Conservation (phyloP, 2,113 vertebrate species). For the Tenebrosternarchus preto region DNA sequence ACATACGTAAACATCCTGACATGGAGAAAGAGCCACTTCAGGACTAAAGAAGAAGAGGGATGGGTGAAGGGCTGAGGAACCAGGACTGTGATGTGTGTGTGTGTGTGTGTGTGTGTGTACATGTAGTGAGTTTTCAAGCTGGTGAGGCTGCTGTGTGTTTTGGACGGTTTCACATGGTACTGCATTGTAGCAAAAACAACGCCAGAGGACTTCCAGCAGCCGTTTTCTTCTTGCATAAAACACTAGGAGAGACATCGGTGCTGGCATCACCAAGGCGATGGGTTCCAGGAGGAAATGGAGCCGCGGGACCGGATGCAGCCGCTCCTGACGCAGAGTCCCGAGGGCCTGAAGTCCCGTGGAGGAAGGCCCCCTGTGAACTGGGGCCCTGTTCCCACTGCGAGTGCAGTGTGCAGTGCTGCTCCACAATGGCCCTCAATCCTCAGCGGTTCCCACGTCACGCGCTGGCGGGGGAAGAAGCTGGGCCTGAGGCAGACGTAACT, state of each 20-base stretch:
- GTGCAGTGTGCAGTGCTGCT: conserved; percentile 5
- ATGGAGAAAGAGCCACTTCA: conserved; percentile 40
- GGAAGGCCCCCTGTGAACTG: not conserved
- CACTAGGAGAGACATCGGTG: conserved; percentile 8
- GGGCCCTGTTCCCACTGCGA: not conserved
- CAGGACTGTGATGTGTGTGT: conserved; percentile 5
- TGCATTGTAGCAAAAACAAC: conserved; percentile 37
- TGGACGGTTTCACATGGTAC: conserved; percentile 38
- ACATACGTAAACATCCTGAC: conserved; percentile 48
- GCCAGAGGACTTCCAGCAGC: conserved; percentile 42
- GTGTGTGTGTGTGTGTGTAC: conserved; percentile 7
- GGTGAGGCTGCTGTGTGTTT: conserved; percentile 60
- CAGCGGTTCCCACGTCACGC: conserved; percentile 23
- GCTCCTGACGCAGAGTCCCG: not conserved
- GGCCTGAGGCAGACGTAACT: conserved; percentile 2
- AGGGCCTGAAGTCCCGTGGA: conserved; percentile 8
- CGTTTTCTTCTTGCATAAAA: conserved; percentile 35
- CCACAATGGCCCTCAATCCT: conserved; percentile 6
- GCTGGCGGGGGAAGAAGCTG: not conserved
- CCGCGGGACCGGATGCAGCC: not conserved
- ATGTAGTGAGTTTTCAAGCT: conserved; percentile 63
- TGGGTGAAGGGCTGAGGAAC: conserved; percentile 10
- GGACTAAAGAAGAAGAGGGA: conserved; percentile 45
- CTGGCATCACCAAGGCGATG: conserved; percentile 2
- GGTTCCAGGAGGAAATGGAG: not conserved